Evolutionary conservation across 2,888 invertebrate species (phyloP), one percentile per base, ranked within the genome.

Genomic region (Nomada ferruginata): DNA sequence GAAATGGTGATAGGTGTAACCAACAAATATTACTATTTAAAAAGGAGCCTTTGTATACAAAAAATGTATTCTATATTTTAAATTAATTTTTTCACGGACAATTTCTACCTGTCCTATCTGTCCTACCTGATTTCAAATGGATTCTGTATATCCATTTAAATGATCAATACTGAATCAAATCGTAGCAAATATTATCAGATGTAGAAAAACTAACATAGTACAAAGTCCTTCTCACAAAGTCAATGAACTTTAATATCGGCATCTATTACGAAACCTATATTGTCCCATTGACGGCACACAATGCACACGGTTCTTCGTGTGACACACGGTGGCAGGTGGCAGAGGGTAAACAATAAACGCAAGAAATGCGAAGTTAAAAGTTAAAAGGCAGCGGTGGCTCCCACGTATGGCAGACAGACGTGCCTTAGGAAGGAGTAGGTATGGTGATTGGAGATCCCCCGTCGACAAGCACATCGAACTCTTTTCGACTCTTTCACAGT

Each of bases 401-500:
- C 59, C 76, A 76, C 65, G 72, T 76, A 76, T 74, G 60, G 50
- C 52, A 50, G 50, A 64, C 42, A 73, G 66, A 72, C 57, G 64
- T 26, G 57, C 23, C 61, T 64, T 65, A 75, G 64, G 66, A 69
- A 63, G 73, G 74, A 53, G 23, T 63, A 36, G 36, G 36, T 36
- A 68, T 68, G 77, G 83, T 82, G 89, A 90, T 90, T 88, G 88
- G 84, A 77, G 88, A 87, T 85, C 89, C 86, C 90, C 89, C 84
- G 88, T 85, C 82, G 89, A 85, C 85, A 83, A 57, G 76, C 82
- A 85, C 85, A 87, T 89, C 86, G 85, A 88, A 87, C 85, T 85
- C 83, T 86, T 87, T 88, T 85, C 65, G 73, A 69, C 80, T 79
- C 85, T 84, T 76, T 87, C 83, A 74, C 83, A 81, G 82, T 79